Percentiles rank a stretch among this genome's conserved stretches.
These are phyloP conservation scores for Clamator glandarius DNA, from an alignment of 2,797 vertebrate genomes.

Conservation along the genomic window DNA sequence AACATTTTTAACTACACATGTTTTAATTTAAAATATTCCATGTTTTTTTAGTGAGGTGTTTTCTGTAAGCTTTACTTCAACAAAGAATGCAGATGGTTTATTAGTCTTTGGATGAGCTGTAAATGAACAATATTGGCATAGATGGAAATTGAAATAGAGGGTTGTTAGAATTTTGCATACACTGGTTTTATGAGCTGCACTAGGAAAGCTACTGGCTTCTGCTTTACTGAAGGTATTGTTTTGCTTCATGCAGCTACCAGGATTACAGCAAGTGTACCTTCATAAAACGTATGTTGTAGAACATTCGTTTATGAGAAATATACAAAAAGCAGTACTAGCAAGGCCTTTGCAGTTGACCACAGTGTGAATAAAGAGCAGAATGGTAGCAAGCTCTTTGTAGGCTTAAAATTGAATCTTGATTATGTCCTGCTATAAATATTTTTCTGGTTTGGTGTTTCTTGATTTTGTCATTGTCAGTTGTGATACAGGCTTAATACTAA, in stretches of 20 bases:
- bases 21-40: background rate
- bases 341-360: background rate
- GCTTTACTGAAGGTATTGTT: background rate
- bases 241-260: background rate
- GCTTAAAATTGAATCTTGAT: background rate
- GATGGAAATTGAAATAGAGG: background rate
- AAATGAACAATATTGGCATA: background rate
- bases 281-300: background rate
- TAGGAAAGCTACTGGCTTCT: background rate
- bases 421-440: background rate
- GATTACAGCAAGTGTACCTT: background rate
- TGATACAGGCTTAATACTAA: background rate
- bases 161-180: background rate
- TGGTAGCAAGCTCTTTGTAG: background rate
- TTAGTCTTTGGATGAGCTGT: background rate
- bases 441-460: background rate
- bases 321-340: background rate
- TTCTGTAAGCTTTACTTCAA: background rate
- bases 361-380: background rate
- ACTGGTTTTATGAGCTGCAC: background rate
- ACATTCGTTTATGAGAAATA: background rate
- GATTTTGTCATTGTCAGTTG: background rate
- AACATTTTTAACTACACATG: background rate
- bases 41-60: background rate
- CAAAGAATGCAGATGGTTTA: background rate